These are phyloP conservation scores for Pipistrellus pygmaeus DNA, from an alignment of 2,797 vertebrate species.

Conservation along the genomic window DNA sequence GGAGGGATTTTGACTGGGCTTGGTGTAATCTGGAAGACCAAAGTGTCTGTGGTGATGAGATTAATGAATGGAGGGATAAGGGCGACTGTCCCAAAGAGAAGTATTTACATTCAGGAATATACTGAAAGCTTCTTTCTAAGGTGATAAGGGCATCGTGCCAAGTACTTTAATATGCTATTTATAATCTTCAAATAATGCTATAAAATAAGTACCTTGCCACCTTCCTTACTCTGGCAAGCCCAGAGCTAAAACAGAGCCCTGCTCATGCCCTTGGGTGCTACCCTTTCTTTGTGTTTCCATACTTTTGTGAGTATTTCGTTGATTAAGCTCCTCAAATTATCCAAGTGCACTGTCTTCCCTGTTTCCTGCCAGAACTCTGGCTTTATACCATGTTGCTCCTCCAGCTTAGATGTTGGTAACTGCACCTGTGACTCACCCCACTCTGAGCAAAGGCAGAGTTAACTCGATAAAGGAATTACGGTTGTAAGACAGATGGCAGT, in stretches of 20 bases:
- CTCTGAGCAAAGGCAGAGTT: not conserved
- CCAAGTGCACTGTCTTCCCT: not conserved
- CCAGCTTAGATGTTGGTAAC: not conserved
- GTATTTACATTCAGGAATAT: not conserved
- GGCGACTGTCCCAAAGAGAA: not conserved
- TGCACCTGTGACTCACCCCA: not conserved
- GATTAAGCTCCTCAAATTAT: not conserved
- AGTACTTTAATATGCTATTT: not conserved
- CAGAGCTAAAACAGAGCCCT: not conserved
- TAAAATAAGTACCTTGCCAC: not conserved
- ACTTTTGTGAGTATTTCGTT: not conserved
- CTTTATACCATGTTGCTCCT: not conserved
- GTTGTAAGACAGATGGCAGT: not conserved
- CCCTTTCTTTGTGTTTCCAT: not conserved
- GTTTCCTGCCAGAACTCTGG: not conserved
- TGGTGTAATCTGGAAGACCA: not conserved
- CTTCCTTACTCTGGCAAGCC: not conserved
- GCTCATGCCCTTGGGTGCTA: no score
- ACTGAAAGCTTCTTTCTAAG: not conserved
- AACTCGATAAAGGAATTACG: not conserved
- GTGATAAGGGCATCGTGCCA: not conserved
- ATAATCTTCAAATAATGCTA: not conserved
- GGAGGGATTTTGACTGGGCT: not conserved
- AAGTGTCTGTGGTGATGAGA: not conserved
- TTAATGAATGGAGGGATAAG: not conserved